Evolutionary conservation across 1,140 invertebrate species (phyloP).

Genomic region (Drosophila fuyamai): DNA sequence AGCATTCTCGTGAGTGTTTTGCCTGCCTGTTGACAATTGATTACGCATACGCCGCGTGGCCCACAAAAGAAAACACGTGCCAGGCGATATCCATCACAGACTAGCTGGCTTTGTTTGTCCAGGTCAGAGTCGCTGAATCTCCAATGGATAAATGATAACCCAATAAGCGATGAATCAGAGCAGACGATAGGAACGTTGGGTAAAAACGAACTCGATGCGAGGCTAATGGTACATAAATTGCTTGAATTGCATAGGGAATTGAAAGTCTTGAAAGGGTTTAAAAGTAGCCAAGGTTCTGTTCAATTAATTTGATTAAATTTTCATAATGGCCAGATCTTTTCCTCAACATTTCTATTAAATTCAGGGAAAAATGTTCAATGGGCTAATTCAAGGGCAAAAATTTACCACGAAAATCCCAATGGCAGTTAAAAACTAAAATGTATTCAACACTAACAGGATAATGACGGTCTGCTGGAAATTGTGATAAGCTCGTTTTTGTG

Average conservation of each 20-base stretch:
- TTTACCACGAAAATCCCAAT: no score
- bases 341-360: no score
- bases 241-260: neutral
- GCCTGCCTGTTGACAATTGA: conserved; percentile 51
- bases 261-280: no score
- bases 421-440: neutral
- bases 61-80: conserved; percentile 21
- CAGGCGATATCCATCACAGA: conserved; percentile 36
- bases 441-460: neutral
- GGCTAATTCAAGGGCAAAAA: no score
- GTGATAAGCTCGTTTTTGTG: conserved; percentile 21
- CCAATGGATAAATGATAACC: conserved; percentile 23
- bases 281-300: no score
- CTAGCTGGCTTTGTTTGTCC: conserved; percentile 24
- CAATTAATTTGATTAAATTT: neutral
- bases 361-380: no score
- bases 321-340: no score
- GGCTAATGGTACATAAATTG: conserved; percentile 1
- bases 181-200: no score
- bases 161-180: conserved; percentile 26
- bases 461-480: conserved; percentile 19
- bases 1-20: conserved; percentile 21
- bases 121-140: conserved; percentile 20
- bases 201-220: neutral
- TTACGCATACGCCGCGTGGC: conserved; percentile 53